Conservation (phyloP, 2,888 invertebrate genomes). For the Perizoma affinitatum region DNA sequence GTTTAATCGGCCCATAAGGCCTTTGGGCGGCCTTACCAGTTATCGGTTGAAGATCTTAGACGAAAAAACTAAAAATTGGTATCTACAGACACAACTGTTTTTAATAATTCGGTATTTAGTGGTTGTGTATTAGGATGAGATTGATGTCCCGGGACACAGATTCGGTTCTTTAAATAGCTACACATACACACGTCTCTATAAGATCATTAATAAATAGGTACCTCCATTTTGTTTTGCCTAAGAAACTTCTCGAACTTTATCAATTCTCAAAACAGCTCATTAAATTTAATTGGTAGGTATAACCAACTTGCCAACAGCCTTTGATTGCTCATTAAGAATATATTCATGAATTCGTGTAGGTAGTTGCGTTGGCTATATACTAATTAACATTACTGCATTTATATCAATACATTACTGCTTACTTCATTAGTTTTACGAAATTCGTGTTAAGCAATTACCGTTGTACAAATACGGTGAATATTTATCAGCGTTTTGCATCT, state of each 20-base stretch:
- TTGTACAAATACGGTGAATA: slow-evolving; percentile 22
- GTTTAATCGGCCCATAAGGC: too few relatives aligned
- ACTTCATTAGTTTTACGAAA: slow-evolving; percentile 24
- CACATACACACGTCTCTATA: too few relatives aligned
- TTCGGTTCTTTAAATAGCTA: too few relatives aligned
- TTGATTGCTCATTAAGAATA: slow-evolving; percentile 26
- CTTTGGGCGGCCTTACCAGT: too few relatives aligned
- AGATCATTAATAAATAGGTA: too few relatives aligned
- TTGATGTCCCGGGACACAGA: too few relatives aligned
- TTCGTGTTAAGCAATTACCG: slow-evolving; percentile 20
- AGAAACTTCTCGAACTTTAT: slow-evolving; percentile 10
- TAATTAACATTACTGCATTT: slow-evolving; percentile 45
- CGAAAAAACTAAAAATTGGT: too few relatives aligned
- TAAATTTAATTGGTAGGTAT: slow-evolving; percentile 22
- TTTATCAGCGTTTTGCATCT: slow-evolving; percentile 20
- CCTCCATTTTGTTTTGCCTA: too few relatives aligned
- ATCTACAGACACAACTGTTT: too few relatives aligned
- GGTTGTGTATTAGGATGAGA: too few relatives aligned
- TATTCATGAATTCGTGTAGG: slow-evolving; percentile 29
- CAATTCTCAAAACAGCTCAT: slow-evolving; percentile 17
- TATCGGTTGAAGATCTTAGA: too few relatives aligned
- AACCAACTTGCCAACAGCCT: slow-evolving; percentile 20
- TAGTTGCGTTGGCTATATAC: slow-evolving; percentile 33
- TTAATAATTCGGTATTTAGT: too few relatives aligned
- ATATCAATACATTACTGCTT: slow-evolving; percentile 36